Conservation (phyloP, 2,888 invertebrate genomes). For the Drosophila kambysellisi region DNA sequence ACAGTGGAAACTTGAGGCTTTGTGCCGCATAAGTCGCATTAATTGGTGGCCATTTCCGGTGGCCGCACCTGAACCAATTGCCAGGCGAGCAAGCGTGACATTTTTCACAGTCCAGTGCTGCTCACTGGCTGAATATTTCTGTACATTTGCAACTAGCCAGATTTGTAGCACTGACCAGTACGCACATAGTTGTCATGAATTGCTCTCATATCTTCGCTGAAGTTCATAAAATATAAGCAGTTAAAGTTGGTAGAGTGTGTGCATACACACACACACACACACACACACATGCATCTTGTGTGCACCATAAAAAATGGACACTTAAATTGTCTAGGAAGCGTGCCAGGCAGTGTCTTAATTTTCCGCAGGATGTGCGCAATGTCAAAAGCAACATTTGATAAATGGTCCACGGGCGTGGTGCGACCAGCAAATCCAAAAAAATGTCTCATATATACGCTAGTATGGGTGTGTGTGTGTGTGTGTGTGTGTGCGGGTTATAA, state of each 20-base stretch:
- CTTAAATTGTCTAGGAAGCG: slow-evolving; percentile 75
- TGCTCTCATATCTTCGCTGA: slow-evolving; percentile 25
- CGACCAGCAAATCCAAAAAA: slow-evolving; percentile 43
- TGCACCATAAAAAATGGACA: slow-evolving; percentile 60
- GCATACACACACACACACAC: slow-evolving; percentile 1
- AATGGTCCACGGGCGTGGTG: slow-evolving; percentile 56
- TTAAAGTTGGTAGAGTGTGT: slow-evolving; percentile 19
- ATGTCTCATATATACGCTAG: background rate
- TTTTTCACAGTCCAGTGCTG: background rate
- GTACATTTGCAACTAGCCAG: slow-evolving; percentile 6
- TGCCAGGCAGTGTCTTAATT: slow-evolving; percentile 77
- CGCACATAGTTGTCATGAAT: slow-evolving; percentile 8
- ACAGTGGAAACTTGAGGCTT: slow-evolving; percentile 23
- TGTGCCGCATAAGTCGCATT: slow-evolving; percentile 37
- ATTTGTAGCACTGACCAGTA: background rate
- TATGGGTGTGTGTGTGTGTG: slow-evolving; percentile 3
- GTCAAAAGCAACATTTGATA: slow-evolving; percentile 77
- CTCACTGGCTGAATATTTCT: slow-evolving; percentile 2
- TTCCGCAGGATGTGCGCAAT: slow-evolving; percentile 77
- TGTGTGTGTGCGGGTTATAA: slow-evolving; percentile 1
- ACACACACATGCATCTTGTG: slow-evolving; percentile 22
- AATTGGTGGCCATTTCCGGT: slow-evolving; percentile 39
- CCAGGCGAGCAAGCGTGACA: slow-evolving; percentile 24
- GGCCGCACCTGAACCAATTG: slow-evolving; percentile 19
- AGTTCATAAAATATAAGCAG: slow-evolving; percentile 35